Percentiles rank a stretch among this genome's conserved stretches.
These are phyloP conservation scores for Helogale parvula DNA, from an alignment of 2,113 vertebrate species.

Conservation along the genomic window DNA sequence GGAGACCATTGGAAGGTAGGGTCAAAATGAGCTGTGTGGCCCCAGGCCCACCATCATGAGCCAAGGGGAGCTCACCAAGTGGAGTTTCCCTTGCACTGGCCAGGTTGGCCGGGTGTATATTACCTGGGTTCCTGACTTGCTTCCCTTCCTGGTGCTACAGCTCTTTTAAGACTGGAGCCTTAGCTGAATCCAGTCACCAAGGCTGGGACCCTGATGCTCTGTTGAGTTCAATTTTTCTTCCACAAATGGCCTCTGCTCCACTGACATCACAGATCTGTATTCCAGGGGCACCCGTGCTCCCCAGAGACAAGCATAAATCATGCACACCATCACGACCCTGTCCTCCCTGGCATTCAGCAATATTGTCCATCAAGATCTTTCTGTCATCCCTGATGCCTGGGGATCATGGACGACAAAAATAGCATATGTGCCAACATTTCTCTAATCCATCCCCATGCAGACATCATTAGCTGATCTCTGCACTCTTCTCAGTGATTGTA, in stretches of 20 bases:
- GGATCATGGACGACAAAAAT: background rate
- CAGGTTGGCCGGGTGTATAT: too few relatives aligned
- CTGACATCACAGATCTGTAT: background rate
- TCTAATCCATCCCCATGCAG: background rate
- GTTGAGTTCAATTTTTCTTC: background rate
- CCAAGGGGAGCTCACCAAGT: background rate
- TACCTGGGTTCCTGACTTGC: background rate
- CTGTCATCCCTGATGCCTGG: background rate
- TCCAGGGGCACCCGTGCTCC: background rate
- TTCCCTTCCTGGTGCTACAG: background rate
- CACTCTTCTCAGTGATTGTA: background rate
- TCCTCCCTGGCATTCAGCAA: background rate
- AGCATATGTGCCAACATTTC: too few relatives aligned
- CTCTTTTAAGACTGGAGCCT: background rate
- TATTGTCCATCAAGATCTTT: background rate
- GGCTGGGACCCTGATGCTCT: background rate
- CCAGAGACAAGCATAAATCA: background rate
- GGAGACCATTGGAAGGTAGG: background rate
- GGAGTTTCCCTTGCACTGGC: background rate
- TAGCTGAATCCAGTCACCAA: background rate
- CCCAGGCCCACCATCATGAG: background rate
- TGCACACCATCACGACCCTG: too few relatives aligned
- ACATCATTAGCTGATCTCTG: slow-evolving; percentile 2
- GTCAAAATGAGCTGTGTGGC: background rate
- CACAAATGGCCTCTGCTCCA: background rate